These are phyloP conservation scores for Digitonthophagus gazella DNA, from an alignment of 2,888 invertebrate genomes.

Conservation along the genomic window DNA sequence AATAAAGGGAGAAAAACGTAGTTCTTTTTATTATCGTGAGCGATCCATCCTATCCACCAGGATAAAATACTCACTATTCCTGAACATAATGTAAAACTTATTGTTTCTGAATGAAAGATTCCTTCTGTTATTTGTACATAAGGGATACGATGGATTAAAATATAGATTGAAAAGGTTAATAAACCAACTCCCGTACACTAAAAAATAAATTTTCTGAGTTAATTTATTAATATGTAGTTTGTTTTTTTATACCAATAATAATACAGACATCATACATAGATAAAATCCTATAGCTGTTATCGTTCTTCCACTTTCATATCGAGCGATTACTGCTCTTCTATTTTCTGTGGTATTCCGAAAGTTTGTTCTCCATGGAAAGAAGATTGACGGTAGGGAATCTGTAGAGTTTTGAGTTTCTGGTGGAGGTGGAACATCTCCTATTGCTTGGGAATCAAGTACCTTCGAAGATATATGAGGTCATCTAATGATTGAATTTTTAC, in stretches of 20 bases:
- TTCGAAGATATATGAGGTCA: not conserved
- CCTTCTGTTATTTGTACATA: slow-evolving; percentile 30
- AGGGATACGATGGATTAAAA: slow-evolving; percentile 29
- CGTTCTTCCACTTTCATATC: slow-evolving; percentile 27
- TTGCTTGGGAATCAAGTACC: not conserved
- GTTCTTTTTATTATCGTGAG: slow-evolving; percentile 32
- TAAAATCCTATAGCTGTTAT: slow-evolving; percentile 29
- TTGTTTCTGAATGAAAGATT: slow-evolving; percentile 26
- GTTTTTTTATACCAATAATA: slow-evolving; percentile 30
- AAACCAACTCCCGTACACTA: slow-evolving; percentile 30
- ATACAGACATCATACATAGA: slow-evolving; percentile 31
- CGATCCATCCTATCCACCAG: slow-evolving; percentile 32
- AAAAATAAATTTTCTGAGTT: not conserved
- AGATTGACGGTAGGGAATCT: slow-evolving; percentile 31
- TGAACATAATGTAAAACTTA: slow-evolving; percentile 28
- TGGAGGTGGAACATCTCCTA: not conserved
- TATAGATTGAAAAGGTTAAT: slow-evolving; percentile 28
- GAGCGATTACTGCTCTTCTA: slow-evolving; percentile 22
- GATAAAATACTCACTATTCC: slow-evolving; percentile 32
- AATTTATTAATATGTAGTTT: not conserved
- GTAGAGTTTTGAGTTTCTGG: slow-evolving; percentile 22
- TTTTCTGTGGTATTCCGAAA: slow-evolving; percentile 14
- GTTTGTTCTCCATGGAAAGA: slow-evolving; percentile 29
- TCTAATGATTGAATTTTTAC: not conserved
- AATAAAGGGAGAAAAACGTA: slow-evolving; percentile 31